Evolutionary conservation across 1,140 invertebrate species (phyloP), one percentile per base, ranked within the genome.

Genomic region (Geopemphigus sp.): DNA sequence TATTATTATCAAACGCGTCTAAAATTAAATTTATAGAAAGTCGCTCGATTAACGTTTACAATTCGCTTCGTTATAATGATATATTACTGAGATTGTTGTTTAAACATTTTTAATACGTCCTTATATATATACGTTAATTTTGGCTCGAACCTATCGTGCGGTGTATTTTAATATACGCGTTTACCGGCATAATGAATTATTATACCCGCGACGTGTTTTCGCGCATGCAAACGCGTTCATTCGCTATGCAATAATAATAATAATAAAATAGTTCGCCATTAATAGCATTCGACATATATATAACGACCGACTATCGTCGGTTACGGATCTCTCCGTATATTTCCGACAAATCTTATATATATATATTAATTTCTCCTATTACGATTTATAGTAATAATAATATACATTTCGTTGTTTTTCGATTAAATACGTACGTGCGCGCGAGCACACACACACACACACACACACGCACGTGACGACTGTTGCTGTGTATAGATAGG

Each of bases 341-440:
- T 50, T 8, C 47, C 22, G 11, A 29, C 47, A 17, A 72, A 72
- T 72, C 47, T 19, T 39, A 8, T 39, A 8, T 39, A 39, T 39
- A 19, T 70, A 68, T n/a, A 64, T 50, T 68, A 72, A 72, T 72
- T 72, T 72, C 68, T 72, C 68, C 68, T 32, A 54, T 72, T 72
- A 72, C 68, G 50, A 54, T 72, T 72, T 72, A 72, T 70, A 53
- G 19, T 29, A 50, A 70, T 70, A 54, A 72, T 54, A 72, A 72
- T 72, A 72, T 29, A 72, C 47, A 54, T 54, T 53, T 72, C 50
- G 47, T 45, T 39, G 66, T 70, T 70, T 63, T 72, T 72, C 68
- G 50, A 72, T 72, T 72, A 72, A 54, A 54, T n/a, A 4, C 17
- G 29, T 29, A 1, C 22, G 6, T 19, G 1, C 29, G 17, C 29